phyloP scores from a whole-genome alignment of 2,888 invertebrate species.

The Esperia sulphurella region DNA sequence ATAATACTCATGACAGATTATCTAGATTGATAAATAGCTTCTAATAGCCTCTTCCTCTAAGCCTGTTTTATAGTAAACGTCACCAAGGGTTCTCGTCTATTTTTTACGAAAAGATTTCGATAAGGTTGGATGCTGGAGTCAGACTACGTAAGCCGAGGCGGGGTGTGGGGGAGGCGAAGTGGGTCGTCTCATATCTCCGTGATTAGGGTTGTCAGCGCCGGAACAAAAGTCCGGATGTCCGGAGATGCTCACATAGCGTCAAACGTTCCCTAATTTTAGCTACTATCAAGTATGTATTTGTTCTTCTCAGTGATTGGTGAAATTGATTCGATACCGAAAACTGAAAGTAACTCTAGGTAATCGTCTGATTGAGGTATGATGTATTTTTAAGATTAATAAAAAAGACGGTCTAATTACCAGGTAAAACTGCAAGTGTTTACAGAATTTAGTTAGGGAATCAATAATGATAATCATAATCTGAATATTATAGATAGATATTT shows the following conservation, averaged over 20 bases:
- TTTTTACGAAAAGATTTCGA: conserved; percentile 39
- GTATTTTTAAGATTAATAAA: too few species aligned
- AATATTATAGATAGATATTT: too few species aligned
- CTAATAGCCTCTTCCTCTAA: conserved; percentile 12
- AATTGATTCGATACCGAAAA: neutral
- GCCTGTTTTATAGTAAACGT: conserved; percentile 9
- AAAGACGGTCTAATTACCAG: too few species aligned
- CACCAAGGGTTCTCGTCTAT: conserved; percentile 27
- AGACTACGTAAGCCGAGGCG: conserved; percentile 22
- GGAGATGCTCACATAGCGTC: neutral
- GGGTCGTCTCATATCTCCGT: conserved; percentile 22
- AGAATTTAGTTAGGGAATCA: too few species aligned
- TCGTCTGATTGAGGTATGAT: too few species aligned
- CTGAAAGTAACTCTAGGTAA: too few species aligned
- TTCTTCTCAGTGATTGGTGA: neutral
- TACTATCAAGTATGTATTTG: neutral
- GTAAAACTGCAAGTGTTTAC: too few species aligned
- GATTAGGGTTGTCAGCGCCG: conserved; percentile 9
- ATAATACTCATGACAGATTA: conserved; percentile 4
- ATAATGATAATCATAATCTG: too few species aligned
- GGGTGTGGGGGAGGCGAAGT: conserved; percentile 30
- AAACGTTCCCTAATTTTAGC: neutral
- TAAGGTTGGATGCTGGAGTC: conserved; percentile 31
- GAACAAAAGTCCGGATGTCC: conserved; percentile 6
- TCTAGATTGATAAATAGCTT: conserved; percentile 6